Conservation (phyloP, 2,888 invertebrate species). For the Gryllus longicercus region DNA sequence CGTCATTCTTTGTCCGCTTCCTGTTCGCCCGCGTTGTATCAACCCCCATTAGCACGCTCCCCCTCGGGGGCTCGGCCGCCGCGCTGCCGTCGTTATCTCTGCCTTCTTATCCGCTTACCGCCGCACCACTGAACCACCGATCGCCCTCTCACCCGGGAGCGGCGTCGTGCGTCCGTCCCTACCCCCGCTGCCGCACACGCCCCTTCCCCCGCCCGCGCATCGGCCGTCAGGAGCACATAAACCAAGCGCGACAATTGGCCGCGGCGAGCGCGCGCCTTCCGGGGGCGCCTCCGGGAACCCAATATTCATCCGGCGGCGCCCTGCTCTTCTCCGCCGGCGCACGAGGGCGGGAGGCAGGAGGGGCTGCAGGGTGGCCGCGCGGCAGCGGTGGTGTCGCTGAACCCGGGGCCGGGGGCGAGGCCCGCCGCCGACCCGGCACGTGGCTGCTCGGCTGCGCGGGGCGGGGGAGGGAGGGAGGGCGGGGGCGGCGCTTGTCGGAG, state of each 20-base stretch:
- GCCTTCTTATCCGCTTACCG: too few relatives aligned
- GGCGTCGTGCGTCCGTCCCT: too few relatives aligned
- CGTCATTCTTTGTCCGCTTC: too few relatives aligned
- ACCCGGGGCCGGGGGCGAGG: slow-evolving; percentile 3
- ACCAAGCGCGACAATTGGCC: background rate
- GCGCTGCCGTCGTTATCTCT: too few relatives aligned
- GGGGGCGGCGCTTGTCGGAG: slow-evolving; percentile 19
- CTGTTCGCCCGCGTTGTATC: too few relatives aligned
- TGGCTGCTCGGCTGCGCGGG: slow-evolving; percentile 3
- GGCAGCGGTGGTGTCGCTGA: background rate
- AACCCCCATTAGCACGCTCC: too few relatives aligned
- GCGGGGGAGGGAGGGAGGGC: slow-evolving; percentile 3
- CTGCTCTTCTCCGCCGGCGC: background rate
- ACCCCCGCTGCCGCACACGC: too few relatives aligned
- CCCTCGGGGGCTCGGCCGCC: too few relatives aligned
- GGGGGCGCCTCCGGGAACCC: background rate
- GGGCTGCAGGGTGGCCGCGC: background rate
- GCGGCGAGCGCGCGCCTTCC: background rate
- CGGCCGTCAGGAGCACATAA: background rate
- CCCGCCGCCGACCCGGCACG: slow-evolving; percentile 17
- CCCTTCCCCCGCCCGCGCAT: too few relatives aligned
- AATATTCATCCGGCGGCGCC: background rate
- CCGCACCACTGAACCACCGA: too few relatives aligned
- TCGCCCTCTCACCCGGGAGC: too few relatives aligned
- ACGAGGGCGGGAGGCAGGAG: background rate